Evolutionary conservation across 2,888 invertebrate species (phyloP).

Genomic region (Steinernema carpocapsae): DNA sequence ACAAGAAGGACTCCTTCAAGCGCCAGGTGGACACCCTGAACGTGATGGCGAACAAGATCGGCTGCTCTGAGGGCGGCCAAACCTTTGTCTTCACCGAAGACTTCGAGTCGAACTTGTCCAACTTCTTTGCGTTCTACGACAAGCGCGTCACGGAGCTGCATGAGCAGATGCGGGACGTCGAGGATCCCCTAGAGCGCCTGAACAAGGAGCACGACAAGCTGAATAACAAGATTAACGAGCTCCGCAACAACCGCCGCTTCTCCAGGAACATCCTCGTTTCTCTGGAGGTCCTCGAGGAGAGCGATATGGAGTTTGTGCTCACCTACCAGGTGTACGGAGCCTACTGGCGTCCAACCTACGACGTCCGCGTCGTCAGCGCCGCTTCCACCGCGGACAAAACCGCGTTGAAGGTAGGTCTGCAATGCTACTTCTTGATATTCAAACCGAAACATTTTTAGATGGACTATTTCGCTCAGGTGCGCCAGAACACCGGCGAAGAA

Average conservation of each 20-base stretch:
- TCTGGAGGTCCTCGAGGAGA: background rate
- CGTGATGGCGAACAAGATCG: conserved; percentile 50
- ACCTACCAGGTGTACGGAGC: conserved; percentile 57
- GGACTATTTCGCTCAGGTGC: conserved; percentile 69
- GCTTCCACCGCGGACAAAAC: conserved; percentile 40
- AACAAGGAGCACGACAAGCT: conserved; percentile 40
- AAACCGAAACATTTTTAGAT: background rate
- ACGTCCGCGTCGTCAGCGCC: conserved; percentile 54
- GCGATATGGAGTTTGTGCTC: conserved; percentile 38
- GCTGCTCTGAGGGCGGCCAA: conserved; percentile 20
- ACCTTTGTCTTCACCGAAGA: background rate
- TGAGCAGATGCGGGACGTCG: background rate
- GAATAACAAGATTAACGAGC: background rate
- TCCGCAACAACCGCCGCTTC: background rate
- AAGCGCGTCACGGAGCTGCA: background rate
- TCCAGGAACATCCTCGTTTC: background rate
- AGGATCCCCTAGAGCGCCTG: conserved; percentile 40
- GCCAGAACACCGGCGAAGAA: conserved; percentile 70
- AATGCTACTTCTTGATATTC: background rate
- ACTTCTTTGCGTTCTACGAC: conserved; percentile 36
- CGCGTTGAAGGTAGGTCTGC: conserved; percentile 37
- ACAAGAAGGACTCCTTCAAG: conserved; percentile 36
- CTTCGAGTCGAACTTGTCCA: background rate
- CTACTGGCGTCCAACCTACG: conserved; percentile 62
- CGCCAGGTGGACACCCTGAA: conserved; percentile 60